phyloP scores from a whole-genome alignment of 2,888 invertebrate species.

The Clistopyga incitator region DNA sequence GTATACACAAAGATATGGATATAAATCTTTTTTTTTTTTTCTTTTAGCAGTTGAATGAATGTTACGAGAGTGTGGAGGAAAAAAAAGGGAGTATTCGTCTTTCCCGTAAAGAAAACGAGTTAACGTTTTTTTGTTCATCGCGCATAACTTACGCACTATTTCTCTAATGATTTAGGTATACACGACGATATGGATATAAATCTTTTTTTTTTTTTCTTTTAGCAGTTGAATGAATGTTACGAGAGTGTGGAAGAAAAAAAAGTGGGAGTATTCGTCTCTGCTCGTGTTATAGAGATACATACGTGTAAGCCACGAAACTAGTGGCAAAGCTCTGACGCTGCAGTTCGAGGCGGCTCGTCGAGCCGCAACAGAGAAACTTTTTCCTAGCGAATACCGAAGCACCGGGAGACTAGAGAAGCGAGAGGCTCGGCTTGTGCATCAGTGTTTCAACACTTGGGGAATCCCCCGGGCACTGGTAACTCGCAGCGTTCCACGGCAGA shows the following conservation, averaged over 20 bases:
- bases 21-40: too few species aligned
- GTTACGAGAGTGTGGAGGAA: too few species aligned
- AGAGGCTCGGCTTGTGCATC: constrained; percentile 3
- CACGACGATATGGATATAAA: too few species aligned
- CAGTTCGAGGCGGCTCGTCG: constrained; percentile 4
- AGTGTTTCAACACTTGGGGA: constrained; percentile 39
- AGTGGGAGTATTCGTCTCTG: neutral
- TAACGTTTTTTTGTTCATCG: too few species aligned
- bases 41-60: too few species aligned
- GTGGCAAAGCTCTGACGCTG: constrained; percentile 1
- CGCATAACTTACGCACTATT: too few species aligned
- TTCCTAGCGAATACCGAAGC: constrained; percentile 27
- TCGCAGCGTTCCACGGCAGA: constrained; percentile 7
- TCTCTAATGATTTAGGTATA: too few species aligned
- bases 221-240: neutral
- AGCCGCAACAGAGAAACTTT: constrained; percentile 37
- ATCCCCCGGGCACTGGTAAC: constrained; percentile 18
- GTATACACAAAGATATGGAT: too few species aligned
- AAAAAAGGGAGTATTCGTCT: too few species aligned
- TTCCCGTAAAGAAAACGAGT: too few species aligned
- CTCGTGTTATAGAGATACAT: neutral
- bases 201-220: neutral
- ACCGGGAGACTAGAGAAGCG: neutral
- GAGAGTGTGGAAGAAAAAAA: neutral
- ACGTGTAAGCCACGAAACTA: neutral